Percentiles rank a stretch among this genome's conserved stretches.
phyloP scores from a whole-genome alignment of 2,888 invertebrate species.

The Cataglyphis altisquamis region DNA sequence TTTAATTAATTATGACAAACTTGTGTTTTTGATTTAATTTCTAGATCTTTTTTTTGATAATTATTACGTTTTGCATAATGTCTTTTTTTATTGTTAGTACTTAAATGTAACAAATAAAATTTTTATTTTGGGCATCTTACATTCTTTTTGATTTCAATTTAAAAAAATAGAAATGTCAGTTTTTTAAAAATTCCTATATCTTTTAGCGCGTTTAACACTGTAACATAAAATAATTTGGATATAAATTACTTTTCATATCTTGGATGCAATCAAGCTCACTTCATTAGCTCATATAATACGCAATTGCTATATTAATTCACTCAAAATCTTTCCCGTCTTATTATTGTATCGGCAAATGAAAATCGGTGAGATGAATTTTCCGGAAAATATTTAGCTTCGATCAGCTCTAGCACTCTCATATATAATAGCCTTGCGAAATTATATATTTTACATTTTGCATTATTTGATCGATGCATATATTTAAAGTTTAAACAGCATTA shows the following conservation, averaged over 20 bases:
- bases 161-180: background rate
- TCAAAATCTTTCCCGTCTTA: slow-evolving; percentile 2
- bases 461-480: slow-evolving; percentile 38
- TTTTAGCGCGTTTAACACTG: background rate
- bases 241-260: background rate
- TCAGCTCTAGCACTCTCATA: slow-evolving; percentile 15
- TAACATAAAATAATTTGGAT: background rate
- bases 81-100: background rate
- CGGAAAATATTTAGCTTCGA: slow-evolving; percentile 33
- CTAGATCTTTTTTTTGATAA: background rate
- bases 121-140: background rate
- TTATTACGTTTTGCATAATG: background rate
- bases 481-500: slow-evolving; percentile 40
- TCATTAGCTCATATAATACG: background rate
- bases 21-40: background rate
- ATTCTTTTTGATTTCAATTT: background rate
- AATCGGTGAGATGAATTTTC: slow-evolving; percentile 12
- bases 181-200: slow-evolving; percentile 3
- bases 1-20: background rate
- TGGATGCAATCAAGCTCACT: background rate
- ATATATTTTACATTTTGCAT: slow-evolving; percentile 35
- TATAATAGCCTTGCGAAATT: slow-evolving; percentile 29
- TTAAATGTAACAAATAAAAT: background rate
- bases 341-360: slow-evolving; percentile 1
- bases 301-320: slow-evolving; percentile 4